phyloP scores from a whole-genome alignment of 2,113 vertebrate species.

The Trachemys scripta region DNA sequence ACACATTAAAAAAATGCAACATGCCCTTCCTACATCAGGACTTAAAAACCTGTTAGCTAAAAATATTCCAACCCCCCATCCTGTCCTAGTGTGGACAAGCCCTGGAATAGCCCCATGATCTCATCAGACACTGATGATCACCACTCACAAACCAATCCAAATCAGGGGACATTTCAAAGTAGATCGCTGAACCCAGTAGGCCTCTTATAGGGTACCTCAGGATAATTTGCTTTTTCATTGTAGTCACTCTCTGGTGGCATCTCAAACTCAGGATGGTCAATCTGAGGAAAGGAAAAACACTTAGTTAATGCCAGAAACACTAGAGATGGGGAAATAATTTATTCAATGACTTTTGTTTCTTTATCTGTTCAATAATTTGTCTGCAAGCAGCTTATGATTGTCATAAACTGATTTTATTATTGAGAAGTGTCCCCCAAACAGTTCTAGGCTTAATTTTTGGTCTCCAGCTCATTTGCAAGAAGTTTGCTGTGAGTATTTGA shows the following conservation, averaged over 20 bases:
- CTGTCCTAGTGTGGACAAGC: not conserved
- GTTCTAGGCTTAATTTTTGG: not conserved
- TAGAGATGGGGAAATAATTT: not conserved
- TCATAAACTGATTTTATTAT: not conserved
- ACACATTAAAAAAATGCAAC: not conserved
- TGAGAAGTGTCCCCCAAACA: not conserved
- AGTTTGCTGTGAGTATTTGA: not conserved
- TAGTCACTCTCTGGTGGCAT: constrained; percentile 86
- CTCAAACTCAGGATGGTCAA: constrained; percentile 92
- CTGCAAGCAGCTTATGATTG: not conserved
- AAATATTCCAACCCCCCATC: not conserved
- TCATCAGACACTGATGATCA: not conserved
- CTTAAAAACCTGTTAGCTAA: not conserved
- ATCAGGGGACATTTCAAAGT: constrained; percentile 39
- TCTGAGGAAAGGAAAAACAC: constrained; percentile 80
- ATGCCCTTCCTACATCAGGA: not conserved
- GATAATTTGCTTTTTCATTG: constrained; percentile 75
- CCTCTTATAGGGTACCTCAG: constrained; percentile 79
- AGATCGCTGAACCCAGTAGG: not conserved
- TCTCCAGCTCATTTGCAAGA: not conserved
- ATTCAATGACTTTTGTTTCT: not conserved
- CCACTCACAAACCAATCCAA: constrained; percentile 31
- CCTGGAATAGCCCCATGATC: not conserved
- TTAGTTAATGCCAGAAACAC: not conserved
- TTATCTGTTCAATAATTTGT: not conserved